phyloP scores from a whole-genome alignment of 2,113 vertebrate genomes.

The Smithornis capensis region DNA sequence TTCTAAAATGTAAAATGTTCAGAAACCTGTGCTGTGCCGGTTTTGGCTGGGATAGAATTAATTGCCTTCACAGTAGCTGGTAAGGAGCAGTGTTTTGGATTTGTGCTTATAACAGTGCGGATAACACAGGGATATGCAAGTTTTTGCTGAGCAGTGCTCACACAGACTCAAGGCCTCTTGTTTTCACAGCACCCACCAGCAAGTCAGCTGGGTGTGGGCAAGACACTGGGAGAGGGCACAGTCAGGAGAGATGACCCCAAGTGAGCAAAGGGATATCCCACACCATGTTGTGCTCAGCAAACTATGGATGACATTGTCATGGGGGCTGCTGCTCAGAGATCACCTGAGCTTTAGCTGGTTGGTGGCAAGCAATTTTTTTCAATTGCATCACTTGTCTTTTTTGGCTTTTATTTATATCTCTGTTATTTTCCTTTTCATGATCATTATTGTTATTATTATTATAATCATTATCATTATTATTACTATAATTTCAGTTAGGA shows the following conservation, averaged over 20 bases:
- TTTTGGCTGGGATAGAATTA: not conserved
- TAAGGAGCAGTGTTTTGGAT: not conserved
- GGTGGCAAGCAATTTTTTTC: not conserved
- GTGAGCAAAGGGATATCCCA: not conserved
- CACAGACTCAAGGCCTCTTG: not conserved
- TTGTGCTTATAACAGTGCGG: not conserved
- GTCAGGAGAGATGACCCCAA: not conserved
- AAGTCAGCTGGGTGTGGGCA: not conserved
- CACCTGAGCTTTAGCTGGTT: not conserved
- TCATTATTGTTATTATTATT: no score
- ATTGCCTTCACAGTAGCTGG: not conserved
- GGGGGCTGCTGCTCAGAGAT: not conserved
- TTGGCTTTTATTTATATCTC: not conserved
- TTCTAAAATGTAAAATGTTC: not conserved
- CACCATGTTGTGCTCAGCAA: not conserved
- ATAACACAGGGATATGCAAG: not conserved
- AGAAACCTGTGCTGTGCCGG: not conserved
- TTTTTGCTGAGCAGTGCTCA: not conserved
- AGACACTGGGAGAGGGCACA: no score
- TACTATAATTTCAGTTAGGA: not conserved
- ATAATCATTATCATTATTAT: not conserved
- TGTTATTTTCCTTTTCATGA: not conserved
- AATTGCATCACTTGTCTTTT: not conserved
- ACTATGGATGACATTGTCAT: not conserved
- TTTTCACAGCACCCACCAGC: fast-evolving